These are phyloP conservation scores for Clarias laeviceps DNA, from an alignment of 2,797 vertebrate species.

Conservation along the genomic window DNA sequence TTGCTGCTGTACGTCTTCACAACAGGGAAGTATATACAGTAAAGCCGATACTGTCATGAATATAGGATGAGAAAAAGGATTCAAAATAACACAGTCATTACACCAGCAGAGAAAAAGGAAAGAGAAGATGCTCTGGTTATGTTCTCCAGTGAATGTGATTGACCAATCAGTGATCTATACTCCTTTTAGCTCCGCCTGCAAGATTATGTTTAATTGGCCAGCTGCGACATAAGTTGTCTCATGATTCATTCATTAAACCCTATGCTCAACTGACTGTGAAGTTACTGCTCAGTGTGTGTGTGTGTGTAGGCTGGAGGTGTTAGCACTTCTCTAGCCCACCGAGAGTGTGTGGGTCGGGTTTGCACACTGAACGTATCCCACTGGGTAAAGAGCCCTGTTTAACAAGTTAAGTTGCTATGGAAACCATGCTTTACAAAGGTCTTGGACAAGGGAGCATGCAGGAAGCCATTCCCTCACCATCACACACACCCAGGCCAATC, in stretches of 20 bases:
- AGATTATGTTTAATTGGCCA: background rate
- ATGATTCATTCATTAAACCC: background rate
- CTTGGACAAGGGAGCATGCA: background rate
- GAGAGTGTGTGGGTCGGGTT: slow-evolving; percentile 1
- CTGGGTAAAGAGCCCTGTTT: slow-evolving; percentile 7
- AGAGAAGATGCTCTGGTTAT: background rate
- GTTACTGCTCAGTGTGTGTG: background rate
- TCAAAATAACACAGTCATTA: too few species aligned
- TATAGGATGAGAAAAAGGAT: background rate
- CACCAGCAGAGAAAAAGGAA: background rate
- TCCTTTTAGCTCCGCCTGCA: background rate
- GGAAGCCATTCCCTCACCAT: too few species aligned
- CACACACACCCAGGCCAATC: background rate
- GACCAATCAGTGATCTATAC: background rate
- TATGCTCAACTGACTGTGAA: background rate
- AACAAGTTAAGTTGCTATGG: slow-evolving; percentile 3
- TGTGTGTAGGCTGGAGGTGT: background rate
- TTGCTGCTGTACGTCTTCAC: background rate
- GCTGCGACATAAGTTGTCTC: background rate
- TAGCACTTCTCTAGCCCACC: background rate
- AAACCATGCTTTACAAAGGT: slow-evolving; percentile 7
- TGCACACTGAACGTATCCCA: background rate
- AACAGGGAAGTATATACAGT: background rate
- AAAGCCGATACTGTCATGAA: background rate
- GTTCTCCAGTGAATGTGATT: background rate